These are phyloP conservation scores for Caenorhabditis remanei DNA, from an alignment of 1,140 invertebrate species.

Conservation along the genomic window DNA sequence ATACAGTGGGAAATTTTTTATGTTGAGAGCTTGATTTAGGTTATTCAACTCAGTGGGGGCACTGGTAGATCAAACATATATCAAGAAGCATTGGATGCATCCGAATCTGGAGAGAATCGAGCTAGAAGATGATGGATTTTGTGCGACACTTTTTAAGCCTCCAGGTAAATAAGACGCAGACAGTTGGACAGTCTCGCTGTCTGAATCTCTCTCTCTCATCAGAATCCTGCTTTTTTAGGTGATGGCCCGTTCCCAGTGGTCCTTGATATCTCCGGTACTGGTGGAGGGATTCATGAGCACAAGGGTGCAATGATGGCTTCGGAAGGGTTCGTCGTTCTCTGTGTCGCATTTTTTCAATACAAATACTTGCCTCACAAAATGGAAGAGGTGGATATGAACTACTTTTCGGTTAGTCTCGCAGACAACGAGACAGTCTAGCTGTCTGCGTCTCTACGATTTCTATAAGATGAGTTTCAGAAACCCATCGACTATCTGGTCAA, in stretches of 20 bases:
- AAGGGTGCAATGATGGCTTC: constrained; percentile 58
- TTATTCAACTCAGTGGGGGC: constrained; percentile 3
- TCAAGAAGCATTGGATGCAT: constrained; percentile 65
- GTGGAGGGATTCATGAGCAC: constrained; percentile 61
- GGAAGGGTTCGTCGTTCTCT: constrained; percentile 60
- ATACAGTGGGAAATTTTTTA: background rate
- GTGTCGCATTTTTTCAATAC: constrained; percentile 61
- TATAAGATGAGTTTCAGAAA: background rate
- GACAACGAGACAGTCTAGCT: background rate
- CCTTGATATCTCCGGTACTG: constrained; percentile 59
- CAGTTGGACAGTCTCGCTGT: too few species aligned
- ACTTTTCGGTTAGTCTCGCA: constrained; percentile 27
- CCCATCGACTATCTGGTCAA: constrained; percentile 24
- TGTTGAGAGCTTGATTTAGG: background rate
- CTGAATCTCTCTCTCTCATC: too few species aligned
- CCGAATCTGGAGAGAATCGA: constrained; percentile 47
- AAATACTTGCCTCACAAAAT: constrained; percentile 45
- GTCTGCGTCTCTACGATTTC: too few species aligned
- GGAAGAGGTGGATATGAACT: constrained; percentile 56
- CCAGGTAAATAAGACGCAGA: background rate
- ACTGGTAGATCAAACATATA: constrained; percentile 26
- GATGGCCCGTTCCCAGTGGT: constrained; percentile 56
- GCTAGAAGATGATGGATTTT: constrained; percentile 58
- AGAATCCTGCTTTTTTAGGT: background rate
- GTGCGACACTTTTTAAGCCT: constrained; percentile 57